Base-by-base conservation (phyloP, 2,113 vertebrate species). In the Poeciliopsis prolifica region DNA sequence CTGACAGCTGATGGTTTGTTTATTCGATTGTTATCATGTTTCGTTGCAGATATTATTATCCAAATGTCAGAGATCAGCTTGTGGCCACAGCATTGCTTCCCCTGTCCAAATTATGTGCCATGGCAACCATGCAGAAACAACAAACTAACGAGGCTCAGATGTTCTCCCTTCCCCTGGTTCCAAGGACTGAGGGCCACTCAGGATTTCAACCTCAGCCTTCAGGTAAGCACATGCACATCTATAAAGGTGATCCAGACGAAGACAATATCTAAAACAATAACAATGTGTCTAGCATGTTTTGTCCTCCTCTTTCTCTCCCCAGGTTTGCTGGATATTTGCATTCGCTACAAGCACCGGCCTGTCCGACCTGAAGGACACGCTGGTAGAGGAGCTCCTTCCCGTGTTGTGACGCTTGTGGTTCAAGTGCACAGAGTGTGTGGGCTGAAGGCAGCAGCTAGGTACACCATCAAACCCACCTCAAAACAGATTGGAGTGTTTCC, bases 41-140 rank as follows among this genome's bases (percentile, higher is more conserved):
- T 15, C 69, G 12, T 79, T 26, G 8, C 88, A 99, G 98, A 87
- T 99, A 99, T 88, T 99, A 99, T 82, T 99, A 99, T 88, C 98
- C 98, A 66, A 98, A 97, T 65, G 96, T 99, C 75, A 94, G 97
- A 83, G 97, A 99, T 60, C 98, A 99, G 92, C 91, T 98, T 84
- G 96, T 98, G 24, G 98, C 97, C 88, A 95, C 75, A 83, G 97
- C 96, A 79, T 88, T 94, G 60, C 92, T 99, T 80, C 96, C 97
- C 0, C 85, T 99, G 85, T 97, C 98, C 4, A 96, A 96, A 68
- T 93, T 99, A 8, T 99, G 96, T 83, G 96, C 96, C 79, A 93
- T 98, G 95, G 96, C 96, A 64, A 98, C 97, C 1, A 94, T 95
- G 96, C 96, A 97, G 90, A 95, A 89, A 24, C 92, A 85, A 9